Evolutionary conservation across 1,140 invertebrate genomes (phyloP).

Genomic region (Colletes gigas): DNA sequence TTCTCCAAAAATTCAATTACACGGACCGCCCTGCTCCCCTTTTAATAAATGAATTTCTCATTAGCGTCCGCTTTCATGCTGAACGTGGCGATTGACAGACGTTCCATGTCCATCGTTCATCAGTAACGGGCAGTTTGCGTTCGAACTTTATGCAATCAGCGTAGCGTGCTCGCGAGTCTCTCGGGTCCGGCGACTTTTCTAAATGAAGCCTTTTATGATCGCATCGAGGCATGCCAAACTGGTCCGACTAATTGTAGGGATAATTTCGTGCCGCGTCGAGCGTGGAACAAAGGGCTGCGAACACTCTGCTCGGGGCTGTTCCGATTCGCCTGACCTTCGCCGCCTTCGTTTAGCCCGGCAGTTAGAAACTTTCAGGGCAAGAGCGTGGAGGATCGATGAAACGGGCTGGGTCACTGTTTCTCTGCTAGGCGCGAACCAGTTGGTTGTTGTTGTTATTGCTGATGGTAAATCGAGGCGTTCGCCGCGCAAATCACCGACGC

Average conservation of each 20-base stretch:
- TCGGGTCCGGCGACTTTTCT: neutral
- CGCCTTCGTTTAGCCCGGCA: constrained; percentile 11
- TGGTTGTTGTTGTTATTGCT: neutral
- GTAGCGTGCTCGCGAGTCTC: neutral
- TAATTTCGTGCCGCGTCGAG: constrained; percentile 11
- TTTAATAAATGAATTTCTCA: neutral
- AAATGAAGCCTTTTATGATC: neutral
- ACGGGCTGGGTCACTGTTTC: neutral
- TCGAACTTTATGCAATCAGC: neutral
- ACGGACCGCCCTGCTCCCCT: too few species aligned
- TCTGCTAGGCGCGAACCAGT: too few species aligned
- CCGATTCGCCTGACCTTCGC: constrained; percentile 18
- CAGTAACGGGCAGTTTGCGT: neutral
- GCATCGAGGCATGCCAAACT: neutral
- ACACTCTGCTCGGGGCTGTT: neutral
- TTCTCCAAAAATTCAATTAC: neutral
- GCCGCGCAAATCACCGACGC: neutral
- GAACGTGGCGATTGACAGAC: neutral
- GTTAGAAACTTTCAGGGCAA: constrained; percentile 30
- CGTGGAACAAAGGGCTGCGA: neutral
- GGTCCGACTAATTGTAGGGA: constrained; percentile 6
- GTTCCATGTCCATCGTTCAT: neutral
- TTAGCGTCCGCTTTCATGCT: neutral
- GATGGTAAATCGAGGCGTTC: neutral
- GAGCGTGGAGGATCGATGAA: constrained; percentile 25